Percentiles rank a stretch among this genome's conserved stretches.
These are phyloP conservation scores for Petromus typicus DNA, from an alignment of 2,113 vertebrate species.

Conservation along the genomic window DNA sequence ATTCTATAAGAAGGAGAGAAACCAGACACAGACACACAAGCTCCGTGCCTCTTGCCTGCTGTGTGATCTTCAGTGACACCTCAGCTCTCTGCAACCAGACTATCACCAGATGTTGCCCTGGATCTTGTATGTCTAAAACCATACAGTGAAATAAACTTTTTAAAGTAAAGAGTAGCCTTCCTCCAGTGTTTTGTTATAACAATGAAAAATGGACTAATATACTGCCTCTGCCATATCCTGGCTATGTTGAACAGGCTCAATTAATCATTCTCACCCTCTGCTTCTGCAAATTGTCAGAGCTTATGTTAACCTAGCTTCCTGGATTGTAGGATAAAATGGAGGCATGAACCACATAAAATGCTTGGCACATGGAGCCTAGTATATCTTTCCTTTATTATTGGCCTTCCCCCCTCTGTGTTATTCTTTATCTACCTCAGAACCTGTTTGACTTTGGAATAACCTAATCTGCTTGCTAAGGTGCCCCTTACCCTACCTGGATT, in stretches of 20 bases:
- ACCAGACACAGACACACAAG: not conserved
- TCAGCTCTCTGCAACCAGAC: not conserved
- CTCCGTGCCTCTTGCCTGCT: not conserved
- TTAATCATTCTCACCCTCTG: not conserved
- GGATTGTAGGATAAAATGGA: not conserved
- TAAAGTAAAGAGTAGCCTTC: not conserved
- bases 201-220: not conserved
- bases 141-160: not conserved
- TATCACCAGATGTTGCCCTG: not conserved
- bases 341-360: not conserved
- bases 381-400: not conserved
- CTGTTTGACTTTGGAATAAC: not conserved
- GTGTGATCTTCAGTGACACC: not conserved
- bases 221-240: not conserved
- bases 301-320: not conserved
- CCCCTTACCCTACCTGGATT: not conserved
- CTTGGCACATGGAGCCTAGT: not conserved
- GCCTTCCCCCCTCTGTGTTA: not conserved
- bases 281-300: not conserved
- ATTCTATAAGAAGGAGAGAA: not conserved
- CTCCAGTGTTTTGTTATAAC: not conserved
- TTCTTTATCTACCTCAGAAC: not conserved
- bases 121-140: not conserved
- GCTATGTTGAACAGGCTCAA: not conserved
- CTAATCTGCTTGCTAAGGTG: not conserved